Evolutionary conservation across 2,888 invertebrate species (phyloP), one percentile per base, ranked within the genome.

Genomic region (Drosophila algonquin): DNA sequence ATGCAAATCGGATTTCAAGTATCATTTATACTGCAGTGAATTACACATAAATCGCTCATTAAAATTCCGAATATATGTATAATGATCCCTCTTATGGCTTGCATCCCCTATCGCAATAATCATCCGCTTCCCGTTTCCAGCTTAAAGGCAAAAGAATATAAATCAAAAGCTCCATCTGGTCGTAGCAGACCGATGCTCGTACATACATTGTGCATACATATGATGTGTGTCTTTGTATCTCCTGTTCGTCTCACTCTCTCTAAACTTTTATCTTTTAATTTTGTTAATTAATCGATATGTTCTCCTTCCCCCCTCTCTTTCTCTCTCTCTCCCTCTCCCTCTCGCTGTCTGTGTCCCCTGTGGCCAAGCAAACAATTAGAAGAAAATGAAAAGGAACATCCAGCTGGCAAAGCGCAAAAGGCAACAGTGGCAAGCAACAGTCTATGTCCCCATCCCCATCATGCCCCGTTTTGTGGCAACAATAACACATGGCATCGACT

Each of bases 251-350:
- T 58, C 55, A 71, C 73, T 64, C 40, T 58, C 55, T 72, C 73
- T 64, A 78, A 84, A 77, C 73, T 79, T 77, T 74, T 73, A 84
- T 78, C 82, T 87, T 77, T 84, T 84, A 84, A 84, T 87, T 77
- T 71, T 58, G 74, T 87, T 84, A 87, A 84, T 87, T 84, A 87
- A 84, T 87, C 85, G 85, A 80, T 87, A 73, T 73, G 53, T 47
- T 54, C 40, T 14, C 35, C 12, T 27, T 8, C 4, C 2, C 10
- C 10, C 35, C 30, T n/a, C n/a, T n/a, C n/a, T n/a, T n/a, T n/a
- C n/a, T n/a, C 58, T 40, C 47, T 46, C 63, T 32, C 44, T 55
- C 47, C 16, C 24, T 52, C 40, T 27, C 24, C 12, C 27, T 46
- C 16, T 16, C 40, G 30, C 14, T 21, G 18, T 21, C 14, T 46